Conservation (phyloP, 1,140 invertebrate genomes). For the Eumeta japonica region DNA sequence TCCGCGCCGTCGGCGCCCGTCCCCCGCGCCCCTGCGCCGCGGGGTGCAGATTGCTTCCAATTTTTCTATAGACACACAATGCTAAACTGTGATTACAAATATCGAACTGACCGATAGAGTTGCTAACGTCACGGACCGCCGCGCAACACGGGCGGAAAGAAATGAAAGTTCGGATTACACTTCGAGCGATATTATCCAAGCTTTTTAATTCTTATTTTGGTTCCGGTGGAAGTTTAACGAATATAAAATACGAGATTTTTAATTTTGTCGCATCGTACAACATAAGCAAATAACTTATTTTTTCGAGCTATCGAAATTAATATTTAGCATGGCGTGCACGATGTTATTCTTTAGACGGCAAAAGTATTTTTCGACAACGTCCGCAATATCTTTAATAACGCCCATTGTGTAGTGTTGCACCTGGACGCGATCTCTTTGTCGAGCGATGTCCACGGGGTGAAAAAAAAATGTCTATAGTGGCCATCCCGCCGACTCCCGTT, state of each 20-base stretch:
- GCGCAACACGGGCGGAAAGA: too few relatives aligned
- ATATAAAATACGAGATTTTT: too few relatives aligned
- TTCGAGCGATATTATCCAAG: too few relatives aligned
- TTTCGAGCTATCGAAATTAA: too few relatives aligned
- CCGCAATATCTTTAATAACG: constrained; percentile 17
- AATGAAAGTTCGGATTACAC: too few relatives aligned
- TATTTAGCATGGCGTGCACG: too few relatives aligned
- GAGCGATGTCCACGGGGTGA: constrained; percentile 43
- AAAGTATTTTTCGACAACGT: neutral
- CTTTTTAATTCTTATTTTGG: neutral
- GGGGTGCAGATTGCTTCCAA: constrained; percentile 39
- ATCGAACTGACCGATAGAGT: too few relatives aligned
- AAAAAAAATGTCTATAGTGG: constrained; percentile 35
- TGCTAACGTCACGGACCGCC: constrained; percentile 6
- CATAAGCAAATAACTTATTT: neutral
- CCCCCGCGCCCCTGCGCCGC: constrained; percentile 23
- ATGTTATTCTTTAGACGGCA: too few relatives aligned
- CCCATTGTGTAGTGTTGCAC: constrained; percentile 30
- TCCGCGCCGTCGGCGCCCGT: constrained; percentile 8
- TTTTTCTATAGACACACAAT: neutral
- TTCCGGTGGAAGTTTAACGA: neutral
- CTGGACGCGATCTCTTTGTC: constrained; percentile 36
- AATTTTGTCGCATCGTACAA: too few relatives aligned
- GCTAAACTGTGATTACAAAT: neutral
- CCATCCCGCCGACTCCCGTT: constrained; percentile 36